Percentiles rank a stretch among this genome's conserved stretches.
These are phyloP conservation scores for Azorinus chamasolen DNA, from an alignment of 2,888 invertebrate species.

Conservation along the genomic window DNA sequence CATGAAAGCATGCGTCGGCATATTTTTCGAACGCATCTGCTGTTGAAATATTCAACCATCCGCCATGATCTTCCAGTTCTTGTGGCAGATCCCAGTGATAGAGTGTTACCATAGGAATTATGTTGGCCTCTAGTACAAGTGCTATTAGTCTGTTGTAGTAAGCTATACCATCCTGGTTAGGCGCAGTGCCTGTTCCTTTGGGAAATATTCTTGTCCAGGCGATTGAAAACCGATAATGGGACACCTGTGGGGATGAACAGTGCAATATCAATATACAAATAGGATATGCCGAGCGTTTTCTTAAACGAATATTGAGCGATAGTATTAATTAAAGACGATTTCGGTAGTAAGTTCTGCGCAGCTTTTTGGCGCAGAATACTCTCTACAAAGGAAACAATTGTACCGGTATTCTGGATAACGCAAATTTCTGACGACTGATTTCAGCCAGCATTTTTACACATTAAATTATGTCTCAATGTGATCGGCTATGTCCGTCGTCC, in stretches of 20 bases:
- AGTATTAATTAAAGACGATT: no score
- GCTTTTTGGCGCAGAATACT: no score
- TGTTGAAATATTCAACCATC: constrained; percentile 82
- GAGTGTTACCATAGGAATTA: constrained; percentile 89
- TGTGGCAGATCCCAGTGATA: constrained; percentile 86
- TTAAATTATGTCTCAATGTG: no score
- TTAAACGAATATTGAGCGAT: no score
- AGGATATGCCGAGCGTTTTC: no score
- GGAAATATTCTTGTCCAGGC: constrained; percentile 93
- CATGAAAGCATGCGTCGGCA: constrained; percentile 83
- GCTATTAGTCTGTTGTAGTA: constrained; percentile 93
- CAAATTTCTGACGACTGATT: no score
- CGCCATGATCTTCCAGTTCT: constrained; percentile 82
- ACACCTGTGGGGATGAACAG: constrained; percentile 64
- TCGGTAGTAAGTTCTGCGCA: no score
- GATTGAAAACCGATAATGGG: constrained; percentile 86
- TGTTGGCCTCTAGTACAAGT: constrained; percentile 89
- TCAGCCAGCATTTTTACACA: no score
- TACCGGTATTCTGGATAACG: no score
- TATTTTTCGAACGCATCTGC: constrained; percentile 84
- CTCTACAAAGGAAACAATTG: no score
- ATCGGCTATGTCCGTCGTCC: no score
- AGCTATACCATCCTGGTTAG: constrained; percentile 90
- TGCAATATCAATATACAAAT: no score
- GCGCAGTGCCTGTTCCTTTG: constrained; percentile 77